A percentile compares a stretch with the other conserved stretches of the same genome.
Evolutionary conservation across 2,888 invertebrate genomes (phyloP).

Genomic region (Tachystola acroxantha): DNA sequence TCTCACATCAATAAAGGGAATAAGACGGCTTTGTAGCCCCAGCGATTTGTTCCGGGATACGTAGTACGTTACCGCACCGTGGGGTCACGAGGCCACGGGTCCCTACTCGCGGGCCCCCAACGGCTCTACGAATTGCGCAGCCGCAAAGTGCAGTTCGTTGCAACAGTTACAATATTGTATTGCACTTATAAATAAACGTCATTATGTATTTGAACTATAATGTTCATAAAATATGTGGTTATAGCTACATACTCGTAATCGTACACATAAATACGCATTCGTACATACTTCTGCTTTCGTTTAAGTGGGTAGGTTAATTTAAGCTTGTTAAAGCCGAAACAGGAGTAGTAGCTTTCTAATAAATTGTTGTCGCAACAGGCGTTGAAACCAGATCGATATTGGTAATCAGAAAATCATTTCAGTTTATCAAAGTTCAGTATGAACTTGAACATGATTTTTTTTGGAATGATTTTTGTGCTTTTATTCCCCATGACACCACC

Average conservation of each 20-base stretch:
- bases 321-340: no score
- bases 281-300: no score
- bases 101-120: background rate
- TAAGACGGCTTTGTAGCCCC: background rate
- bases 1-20: background rate
- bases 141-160: background rate
- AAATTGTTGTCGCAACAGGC: no score
- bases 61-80: conserved; percentile 17
- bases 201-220: background rate
- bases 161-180: conserved; percentile 1
- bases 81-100: conserved; percentile 14
- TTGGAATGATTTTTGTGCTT: no score
- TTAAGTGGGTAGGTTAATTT: no score
- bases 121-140: background rate
- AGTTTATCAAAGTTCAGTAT: no score
- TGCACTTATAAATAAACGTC: conserved; percentile 1
- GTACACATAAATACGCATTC: background rate
- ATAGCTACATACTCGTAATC: background rate
- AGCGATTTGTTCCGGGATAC: conserved; percentile 13
- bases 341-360: no score
- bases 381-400: no score
- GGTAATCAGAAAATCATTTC: no score
- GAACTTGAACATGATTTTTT: no score
- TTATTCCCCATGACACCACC: no score
- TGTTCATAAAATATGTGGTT: no score